Evolutionary conservation across 2,888 invertebrate genomes (phyloP).

Genomic region (Amphipyra tragopoginis): DNA sequence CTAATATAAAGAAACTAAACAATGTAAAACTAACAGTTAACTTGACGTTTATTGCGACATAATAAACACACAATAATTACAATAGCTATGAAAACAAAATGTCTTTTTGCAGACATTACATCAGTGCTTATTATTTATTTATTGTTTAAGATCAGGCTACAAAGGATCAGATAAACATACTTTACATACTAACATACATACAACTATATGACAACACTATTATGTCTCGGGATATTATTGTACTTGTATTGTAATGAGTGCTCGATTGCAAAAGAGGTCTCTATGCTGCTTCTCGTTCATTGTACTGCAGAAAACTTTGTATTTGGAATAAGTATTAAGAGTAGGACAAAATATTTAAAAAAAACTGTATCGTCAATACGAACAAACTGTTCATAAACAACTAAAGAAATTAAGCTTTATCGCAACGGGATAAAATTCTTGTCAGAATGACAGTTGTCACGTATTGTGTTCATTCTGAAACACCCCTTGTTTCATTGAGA

Average conservation of each 20-base stretch:
- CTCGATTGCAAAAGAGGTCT: slow-evolving; percentile 19
- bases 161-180: too few relatives aligned
- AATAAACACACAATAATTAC: background rate
- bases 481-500: too few relatives aligned
- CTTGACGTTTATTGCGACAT: background rate
- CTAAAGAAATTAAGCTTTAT: too few relatives aligned
- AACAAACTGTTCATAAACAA: too few relatives aligned
- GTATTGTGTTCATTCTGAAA: too few relatives aligned
- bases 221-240: slow-evolving; percentile 21
- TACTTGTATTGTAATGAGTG: slow-evolving; percentile 21
- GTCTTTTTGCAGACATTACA: slow-evolving; percentile 23
- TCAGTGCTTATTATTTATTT: slow-evolving; percentile 4
- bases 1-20: background rate
- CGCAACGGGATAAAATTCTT: too few relatives aligned
- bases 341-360: too few relatives aligned
- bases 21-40: background rate
- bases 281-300: background rate
- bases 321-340: too few relatives aligned
- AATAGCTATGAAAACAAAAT: slow-evolving; percentile 5
- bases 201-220: slow-evolving; percentile 3
- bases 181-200: too few relatives aligned
- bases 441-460: too few relatives aligned
- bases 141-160: too few relatives aligned
- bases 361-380: too few relatives aligned
- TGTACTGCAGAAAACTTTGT: background rate